These are phyloP conservation scores for Brachypodius melanocephalos DNA, from an alignment of 2,113 vertebrate species.

Conservation along the genomic window DNA sequence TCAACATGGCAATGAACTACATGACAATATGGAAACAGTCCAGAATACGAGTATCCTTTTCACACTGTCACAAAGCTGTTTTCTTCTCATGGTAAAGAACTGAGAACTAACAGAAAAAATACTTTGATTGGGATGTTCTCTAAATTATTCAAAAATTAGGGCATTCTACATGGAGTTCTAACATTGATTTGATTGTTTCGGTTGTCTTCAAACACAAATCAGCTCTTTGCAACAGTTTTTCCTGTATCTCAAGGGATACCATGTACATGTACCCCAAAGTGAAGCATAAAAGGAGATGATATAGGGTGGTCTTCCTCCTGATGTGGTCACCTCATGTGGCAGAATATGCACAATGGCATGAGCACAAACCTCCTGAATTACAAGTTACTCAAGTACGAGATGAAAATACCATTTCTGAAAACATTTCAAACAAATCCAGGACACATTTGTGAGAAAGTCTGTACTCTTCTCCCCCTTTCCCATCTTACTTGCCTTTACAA, in stretches of 20 bases:
- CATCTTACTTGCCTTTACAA: background rate
- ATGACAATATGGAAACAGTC: background rate
- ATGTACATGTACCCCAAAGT: fast-evolving
- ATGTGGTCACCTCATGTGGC: background rate
- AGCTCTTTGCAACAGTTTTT: background rate
- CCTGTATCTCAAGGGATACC: background rate
- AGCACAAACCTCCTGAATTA: background rate
- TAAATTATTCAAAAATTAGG: background rate
- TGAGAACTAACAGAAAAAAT: background rate
- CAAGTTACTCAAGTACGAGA: background rate
- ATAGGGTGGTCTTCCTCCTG: background rate
- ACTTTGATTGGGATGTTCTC: background rate
- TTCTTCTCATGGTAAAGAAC: background rate
- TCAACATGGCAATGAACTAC: background rate
- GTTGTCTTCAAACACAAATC: background rate
- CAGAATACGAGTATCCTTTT: background rate
- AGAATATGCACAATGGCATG: background rate
- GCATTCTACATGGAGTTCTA: background rate
- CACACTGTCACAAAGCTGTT: background rate
- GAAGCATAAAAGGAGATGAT: background rate
- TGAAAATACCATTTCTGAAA: background rate
- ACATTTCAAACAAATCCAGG: background rate
- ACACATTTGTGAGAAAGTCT: background rate
- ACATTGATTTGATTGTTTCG: background rate
- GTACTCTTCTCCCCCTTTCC: background rate